A percentile compares a stretch with the other conserved stretches of the same genome.
These are phyloP conservation scores for Coenobita brevimanus DNA, from an alignment of 1,140 invertebrate genomes.

Conservation along the genomic window DNA sequence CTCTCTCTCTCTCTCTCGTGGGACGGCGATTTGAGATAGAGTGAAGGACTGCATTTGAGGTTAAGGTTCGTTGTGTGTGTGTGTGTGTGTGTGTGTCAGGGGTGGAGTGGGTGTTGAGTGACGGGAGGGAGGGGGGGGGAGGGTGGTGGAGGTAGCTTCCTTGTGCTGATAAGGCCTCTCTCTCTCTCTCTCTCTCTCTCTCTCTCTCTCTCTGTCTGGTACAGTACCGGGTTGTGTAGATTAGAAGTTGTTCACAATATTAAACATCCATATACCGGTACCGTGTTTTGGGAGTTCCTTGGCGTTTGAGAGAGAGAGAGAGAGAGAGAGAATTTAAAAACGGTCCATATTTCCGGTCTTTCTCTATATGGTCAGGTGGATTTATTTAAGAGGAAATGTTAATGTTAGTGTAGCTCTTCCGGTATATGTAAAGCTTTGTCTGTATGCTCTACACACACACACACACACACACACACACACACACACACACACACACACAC, in stretches of 20 bases:
- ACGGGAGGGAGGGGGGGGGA: neutral
- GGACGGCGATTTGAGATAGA: too few relatives aligned
- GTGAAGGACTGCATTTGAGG: neutral
- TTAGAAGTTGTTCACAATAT: too few relatives aligned
- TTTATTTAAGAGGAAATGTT: too few relatives aligned
- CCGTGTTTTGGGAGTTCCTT: neutral
- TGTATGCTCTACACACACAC: neutral
- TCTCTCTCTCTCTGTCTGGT: slow-evolving; percentile 24
- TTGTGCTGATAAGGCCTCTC: neutral
- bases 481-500: slow-evolving; percentile 32
- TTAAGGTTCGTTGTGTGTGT: neutral
- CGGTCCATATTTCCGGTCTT: too few relatives aligned
- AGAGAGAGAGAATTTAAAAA: too few relatives aligned
- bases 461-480: slow-evolving; percentile 6
- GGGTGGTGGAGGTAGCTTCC: neutral
- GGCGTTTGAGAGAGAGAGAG: neutral
- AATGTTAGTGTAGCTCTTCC: too few relatives aligned
- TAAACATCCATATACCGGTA: too few relatives aligned
- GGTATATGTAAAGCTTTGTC: too few relatives aligned
- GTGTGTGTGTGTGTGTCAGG: neutral
- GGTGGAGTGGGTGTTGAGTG: too few relatives aligned
- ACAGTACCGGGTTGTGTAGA: neutral
- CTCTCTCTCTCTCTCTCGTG: neutral
- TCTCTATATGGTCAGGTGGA: too few relatives aligned
- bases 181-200: slow-evolving; percentile 29